Conservation (phyloP, 2,113 vertebrate genomes). For the Octodon degus region DNA sequence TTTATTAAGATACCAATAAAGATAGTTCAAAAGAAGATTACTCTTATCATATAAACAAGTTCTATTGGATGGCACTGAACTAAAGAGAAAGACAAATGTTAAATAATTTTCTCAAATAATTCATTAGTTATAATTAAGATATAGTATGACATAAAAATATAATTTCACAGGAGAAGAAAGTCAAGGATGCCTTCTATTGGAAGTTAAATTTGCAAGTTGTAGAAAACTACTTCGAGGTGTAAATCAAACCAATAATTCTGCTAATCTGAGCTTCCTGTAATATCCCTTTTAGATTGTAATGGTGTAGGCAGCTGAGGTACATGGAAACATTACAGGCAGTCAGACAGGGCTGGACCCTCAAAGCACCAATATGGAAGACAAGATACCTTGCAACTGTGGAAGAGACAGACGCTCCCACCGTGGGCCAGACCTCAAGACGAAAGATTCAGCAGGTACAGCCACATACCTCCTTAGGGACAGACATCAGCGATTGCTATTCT, state of each 20-base stretch:
- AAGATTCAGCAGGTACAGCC: too few species aligned
- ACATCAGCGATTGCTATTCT: too few species aligned
- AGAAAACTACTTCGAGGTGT: not conserved
- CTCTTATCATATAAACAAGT: not conserved
- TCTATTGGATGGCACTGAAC: not conserved
- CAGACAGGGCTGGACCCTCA: too few species aligned
- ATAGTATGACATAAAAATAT: not conserved
- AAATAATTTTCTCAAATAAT: not conserved
- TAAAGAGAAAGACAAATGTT: conserved; percentile 10
- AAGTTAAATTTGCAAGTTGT: conserved; percentile 6
- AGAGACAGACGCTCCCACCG: too few species aligned
- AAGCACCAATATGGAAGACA: too few species aligned
- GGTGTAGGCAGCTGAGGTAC: too few species aligned
- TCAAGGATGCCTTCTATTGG: not conserved
- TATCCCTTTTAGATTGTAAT: not conserved
- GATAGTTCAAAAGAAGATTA: not conserved
- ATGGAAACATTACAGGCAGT: too few species aligned
- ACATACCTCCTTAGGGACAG: too few species aligned
- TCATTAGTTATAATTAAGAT: not conserved
- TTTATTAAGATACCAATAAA: not conserved
- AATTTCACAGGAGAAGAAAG: not conserved
- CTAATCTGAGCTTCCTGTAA: not conserved
- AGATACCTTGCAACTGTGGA: too few species aligned
- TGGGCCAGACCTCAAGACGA: too few species aligned
- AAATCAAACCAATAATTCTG: not conserved